Evolutionary conservation across 2,888 invertebrate species (phyloP), one percentile per base, ranked within the genome.

Genomic region (Zhengitettix transpicula): DNA sequence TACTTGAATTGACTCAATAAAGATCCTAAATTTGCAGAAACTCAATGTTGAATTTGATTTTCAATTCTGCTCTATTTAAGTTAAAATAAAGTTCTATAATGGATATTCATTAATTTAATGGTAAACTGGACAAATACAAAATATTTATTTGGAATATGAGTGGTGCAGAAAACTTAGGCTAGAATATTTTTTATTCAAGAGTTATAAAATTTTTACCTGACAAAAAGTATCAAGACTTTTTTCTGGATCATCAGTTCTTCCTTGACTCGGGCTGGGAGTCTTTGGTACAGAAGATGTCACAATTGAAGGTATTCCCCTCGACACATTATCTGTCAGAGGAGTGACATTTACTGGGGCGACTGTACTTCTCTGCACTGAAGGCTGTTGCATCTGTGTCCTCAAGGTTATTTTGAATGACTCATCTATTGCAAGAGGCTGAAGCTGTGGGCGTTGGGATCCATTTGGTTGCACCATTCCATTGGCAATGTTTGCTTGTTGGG

Each of bases 201-300:
- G 7, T 8, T 12, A 5, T 12, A 47, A 47, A 5, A 52, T 51
- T 40, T 12, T 14, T 61, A 68, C 68, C 66, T 67, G 87, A 72
- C 89, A 88, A 71, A 87, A 86, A 71, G 86, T 86, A 73, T 89
- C 89, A 68, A 90, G 78, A 65, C 78, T 81, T 65, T 81, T 79
- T 62, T 82, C 82, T 44, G 82, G 80, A 67, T 82, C 83, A 65
- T 75, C 75, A 68, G 80, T 78, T 63, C 71, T 74, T 67, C 72
- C 60, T 47, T 61, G 60, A 40, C 63, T 84, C 60, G 89, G 89
- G 72, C 87, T 87, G 61, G 89, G 89, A 64, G 89, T 89, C 78
- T 89, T 89, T 65, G 89, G 87, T 74, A 88, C 87, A 66, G 89
- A 89, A 65, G 89, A 89, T 63, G 87, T 84, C 66, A 85, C 84